Base-by-base conservation (phyloP, 2,797 vertebrate genomes). In the Pelobates cultripes region DNA sequence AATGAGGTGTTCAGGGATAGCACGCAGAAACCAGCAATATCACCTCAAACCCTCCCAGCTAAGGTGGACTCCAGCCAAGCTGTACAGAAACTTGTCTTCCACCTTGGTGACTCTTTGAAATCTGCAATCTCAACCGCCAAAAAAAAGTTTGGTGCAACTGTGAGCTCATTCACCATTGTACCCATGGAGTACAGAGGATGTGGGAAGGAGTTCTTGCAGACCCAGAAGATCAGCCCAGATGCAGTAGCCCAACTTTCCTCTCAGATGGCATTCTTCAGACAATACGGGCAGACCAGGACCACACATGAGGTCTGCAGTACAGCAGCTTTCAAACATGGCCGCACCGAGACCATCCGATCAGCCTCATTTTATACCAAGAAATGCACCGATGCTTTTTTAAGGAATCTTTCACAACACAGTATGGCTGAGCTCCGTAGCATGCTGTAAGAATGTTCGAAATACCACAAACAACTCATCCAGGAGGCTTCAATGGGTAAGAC, bases 261-360 rank as follows among this genome's bases (percentile, higher is more conserved):
- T 86, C 98, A 99, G 85, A 97, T 99, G 97, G 97, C 94, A 81
- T 99, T 96, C 88, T 86, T 99, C 82, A 91, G 93, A 55, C 97
- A 97, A 70, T 96, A 97, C 0, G 93, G 94, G 28, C 91, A 95
- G 88, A 98, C 96, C 0, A 96, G 95, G 2, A 95, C 97, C 70
- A 97, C 97, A 0, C 99, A 99, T 0, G 98, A 99, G 90, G 98
- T 98, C 0, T 99, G 98, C 41, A 99, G 98, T 89, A 99, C 98
- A 0, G 98, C 98, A 0, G 98, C 97, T 0, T 99, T 99, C 88
- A 97, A 92, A 84, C 98, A 99, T 0, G 98, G 98, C 7, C 97
- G 98, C 53, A 99, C 98, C 0, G 98, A 99, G 88, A 97, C 98
- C 43, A 94, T 99, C 68, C 95, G 98, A 4, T 96, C 98, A 0